Percentiles rank a stretch among this genome's conserved stretches.
phyloP scores from a whole-genome alignment of 64 coral and sea anemone species.

The Montipora efflorescens region DNA sequence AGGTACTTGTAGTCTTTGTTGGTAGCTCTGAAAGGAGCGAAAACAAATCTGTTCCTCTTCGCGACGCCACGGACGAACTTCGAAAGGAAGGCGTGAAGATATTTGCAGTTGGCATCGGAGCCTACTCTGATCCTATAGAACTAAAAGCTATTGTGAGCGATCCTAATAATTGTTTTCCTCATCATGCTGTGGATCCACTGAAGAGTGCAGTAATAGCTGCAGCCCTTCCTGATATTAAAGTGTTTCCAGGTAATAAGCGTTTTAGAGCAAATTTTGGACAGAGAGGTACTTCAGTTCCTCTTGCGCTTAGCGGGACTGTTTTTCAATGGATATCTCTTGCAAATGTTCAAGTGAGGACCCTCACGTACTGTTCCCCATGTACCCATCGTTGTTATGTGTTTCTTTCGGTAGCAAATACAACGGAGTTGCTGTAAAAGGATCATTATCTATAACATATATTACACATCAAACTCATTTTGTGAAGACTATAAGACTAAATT shows the following conservation, averaged over 20 bases:
- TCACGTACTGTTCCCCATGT: too few species aligned
- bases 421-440: too few species aligned
- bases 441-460: too few species aligned
- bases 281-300: too few species aligned
- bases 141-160: constrained; percentile 12
- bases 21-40: constrained; percentile 48
- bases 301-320: too few species aligned
- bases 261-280: not conserved
- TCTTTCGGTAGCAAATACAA: too few species aligned
- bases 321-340: too few species aligned
- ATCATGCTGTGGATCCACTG: constrained; percentile 27
- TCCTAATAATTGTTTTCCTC: not conserved
- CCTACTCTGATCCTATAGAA: constrained; percentile 11
- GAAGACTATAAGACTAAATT: too few species aligned
- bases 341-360: too few species aligned
- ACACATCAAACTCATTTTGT: too few species aligned
- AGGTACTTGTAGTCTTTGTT: constrained; percentile 66
- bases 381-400: too few species aligned
- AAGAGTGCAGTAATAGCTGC: constrained; percentile 49
- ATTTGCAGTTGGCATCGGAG: constrained; percentile 32
- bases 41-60: constrained; percentile 15
- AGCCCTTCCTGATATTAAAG: not conserved
- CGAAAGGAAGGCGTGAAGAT: constrained; percentile 7
- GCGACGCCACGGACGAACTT: not conserved
- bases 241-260: constrained; percentile 9